Conservation (phyloP, 2,113 vertebrate genomes). For the Romanogobio albipinnatus region DNA sequence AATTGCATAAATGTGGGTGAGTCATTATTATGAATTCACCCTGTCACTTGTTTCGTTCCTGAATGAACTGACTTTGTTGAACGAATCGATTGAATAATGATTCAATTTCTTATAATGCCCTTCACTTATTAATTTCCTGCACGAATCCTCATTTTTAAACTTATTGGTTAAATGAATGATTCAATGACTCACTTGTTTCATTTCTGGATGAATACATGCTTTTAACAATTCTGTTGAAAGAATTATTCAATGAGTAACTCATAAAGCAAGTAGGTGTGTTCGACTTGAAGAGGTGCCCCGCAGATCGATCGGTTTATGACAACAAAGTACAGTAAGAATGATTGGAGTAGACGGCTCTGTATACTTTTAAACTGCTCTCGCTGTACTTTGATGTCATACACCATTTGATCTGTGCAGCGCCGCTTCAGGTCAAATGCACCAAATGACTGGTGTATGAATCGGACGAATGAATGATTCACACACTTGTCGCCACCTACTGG, state of each 20-base stretch:
- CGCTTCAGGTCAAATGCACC: no score
- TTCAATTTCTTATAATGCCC: background rate
- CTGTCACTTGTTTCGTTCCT: background rate
- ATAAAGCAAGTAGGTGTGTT: background rate
- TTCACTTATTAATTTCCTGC: background rate
- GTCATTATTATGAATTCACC: no score
- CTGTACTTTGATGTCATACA: no score
- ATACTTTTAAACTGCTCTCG: no score
- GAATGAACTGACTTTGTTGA: background rate
- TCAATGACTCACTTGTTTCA: background rate
- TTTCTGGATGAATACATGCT: background rate
- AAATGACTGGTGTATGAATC: background rate
- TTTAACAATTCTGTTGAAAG: background rate
- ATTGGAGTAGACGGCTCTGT: no score
- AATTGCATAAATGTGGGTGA: background rate
- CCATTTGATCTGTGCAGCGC: no score
- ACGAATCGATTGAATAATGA: background rate
- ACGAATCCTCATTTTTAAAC: background rate
- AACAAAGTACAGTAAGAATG: no score
- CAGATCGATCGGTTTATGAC: no score
- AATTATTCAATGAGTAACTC: background rate
- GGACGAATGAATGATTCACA: background rate
- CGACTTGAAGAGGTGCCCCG: no score
- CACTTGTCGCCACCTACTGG: no score
- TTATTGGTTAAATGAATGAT: no score